Evolutionary conservation across 2,888 invertebrate genomes (phyloP), one percentile per base, ranked within the genome.

Genomic region (Papilio protenor): DNA sequence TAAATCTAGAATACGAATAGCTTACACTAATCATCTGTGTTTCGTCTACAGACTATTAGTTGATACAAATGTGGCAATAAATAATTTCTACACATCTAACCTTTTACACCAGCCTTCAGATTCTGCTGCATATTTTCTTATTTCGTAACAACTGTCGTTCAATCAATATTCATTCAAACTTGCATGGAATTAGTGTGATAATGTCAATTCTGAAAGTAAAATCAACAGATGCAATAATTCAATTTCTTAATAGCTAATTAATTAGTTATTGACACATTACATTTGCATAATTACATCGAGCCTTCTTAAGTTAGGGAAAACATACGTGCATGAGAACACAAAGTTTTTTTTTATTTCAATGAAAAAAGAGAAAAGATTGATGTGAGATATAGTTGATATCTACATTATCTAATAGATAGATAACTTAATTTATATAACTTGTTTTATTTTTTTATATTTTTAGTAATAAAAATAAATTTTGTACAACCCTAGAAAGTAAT

Each of bases 31-130:
- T 18, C 33, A 40, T n/a, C 40, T 14, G 18, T 40, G 64, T 45
- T n/a, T 47, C 16, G 52, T 23, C 57, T 21, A 12, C 12, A 71
- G 33, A 76, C 57, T 49, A 78, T 75, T 49, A 59, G 49, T 73
- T 69, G 75, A 73, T 59, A 73, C 64, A 73, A 57, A 76, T 78
- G 75, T 66, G 33, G 66, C 49, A 78, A 78, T 75, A 55, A 23
- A 69, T 66, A 66, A 78, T 76, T 76, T 78, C 73, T 73, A 73
- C 75, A 78, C 76, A 73, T 76, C 55, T 78, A 78, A 78, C 78
- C 78, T 78, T 78, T 64, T 78, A 21, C 78, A 59, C 66, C 72
- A 75, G 70, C 72, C 66, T 78, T 78, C 78, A 57, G 40, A 61
- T 45, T 78, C 52, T 66, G 59, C 76, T 59, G 73, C 40, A 73